These are phyloP conservation scores for Hydrophis major DNA, from an alignment of 2,797 vertebrate species.

Conservation along the genomic window DNA sequence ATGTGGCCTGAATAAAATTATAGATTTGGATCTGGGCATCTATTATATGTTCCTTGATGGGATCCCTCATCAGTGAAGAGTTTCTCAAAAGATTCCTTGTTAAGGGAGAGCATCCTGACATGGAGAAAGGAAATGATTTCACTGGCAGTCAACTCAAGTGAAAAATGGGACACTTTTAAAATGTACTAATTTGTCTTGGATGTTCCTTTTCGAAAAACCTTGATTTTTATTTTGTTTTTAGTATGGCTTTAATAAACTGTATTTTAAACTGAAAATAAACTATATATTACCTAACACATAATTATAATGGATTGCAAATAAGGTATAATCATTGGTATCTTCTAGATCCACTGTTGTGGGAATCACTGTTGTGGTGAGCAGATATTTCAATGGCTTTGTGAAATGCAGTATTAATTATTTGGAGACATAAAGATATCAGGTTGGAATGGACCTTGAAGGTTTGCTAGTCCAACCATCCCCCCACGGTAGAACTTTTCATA, in stretches of 20 bases:
- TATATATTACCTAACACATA: background rate
- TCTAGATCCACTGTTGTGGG: background rate
- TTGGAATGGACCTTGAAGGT: background rate
- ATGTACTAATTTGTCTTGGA: background rate
- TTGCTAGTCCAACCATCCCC: background rate
- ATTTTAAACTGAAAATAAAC: background rate
- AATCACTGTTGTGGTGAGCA: background rate
- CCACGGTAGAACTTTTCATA: background rate
- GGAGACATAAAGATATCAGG: background rate
- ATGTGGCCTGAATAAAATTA: background rate
- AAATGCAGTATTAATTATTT: background rate
- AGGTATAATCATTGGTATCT: background rate
- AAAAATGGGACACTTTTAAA: background rate
- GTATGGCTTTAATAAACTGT: background rate
- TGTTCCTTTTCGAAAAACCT: background rate
- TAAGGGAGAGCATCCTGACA: background rate
- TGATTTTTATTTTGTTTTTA: background rate
- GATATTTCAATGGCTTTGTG: background rate
- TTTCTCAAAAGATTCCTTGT: background rate
- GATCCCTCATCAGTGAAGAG: background rate
- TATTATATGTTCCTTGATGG: background rate
- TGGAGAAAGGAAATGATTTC: background rate
- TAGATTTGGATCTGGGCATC: background rate
- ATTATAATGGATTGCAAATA: background rate
- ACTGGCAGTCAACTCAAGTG: background rate